Base-by-base conservation (phyloP, 2,888 invertebrate species). In the Thelaira solivaga region DNA sequence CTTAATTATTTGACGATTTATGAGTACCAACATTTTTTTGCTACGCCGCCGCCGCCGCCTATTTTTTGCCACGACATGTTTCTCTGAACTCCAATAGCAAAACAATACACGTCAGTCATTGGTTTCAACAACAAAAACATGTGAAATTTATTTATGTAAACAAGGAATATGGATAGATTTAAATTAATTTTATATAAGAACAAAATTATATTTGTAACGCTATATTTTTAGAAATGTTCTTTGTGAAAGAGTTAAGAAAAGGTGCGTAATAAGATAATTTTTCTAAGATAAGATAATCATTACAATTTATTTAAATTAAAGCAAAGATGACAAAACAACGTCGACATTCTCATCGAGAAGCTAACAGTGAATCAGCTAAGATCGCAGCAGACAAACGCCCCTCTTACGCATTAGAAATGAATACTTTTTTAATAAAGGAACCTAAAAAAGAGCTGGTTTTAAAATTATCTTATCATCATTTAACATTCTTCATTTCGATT, bases 401-500 rank as follows among this genome's bases (percentile, higher is more conserved):
- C 6, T 64, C 62, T 24, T 78, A 64, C 29, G 69, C 73, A 8
- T 26, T 39, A 45, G 78, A 78, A 34, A 65, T 78, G 53, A 64
- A 69, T 65, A 41, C 64, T 11, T 69, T 69, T 24, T 31, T 73
- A 2, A 59, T 69, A 16, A 51, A 55, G 1, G 77, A 57, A 20
- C 77, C 55, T 8, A 64, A 47, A 47, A 64, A 64, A 11, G 62
- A 69, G 6, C 43, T 78, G 11, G 69, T 78, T 22, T 45, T 78
- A 47, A 73, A 69, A 41, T 16, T 78, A 2, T 74, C 78, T 2
- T 78, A 74, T 36, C 69, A 53, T 4, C 83, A 83, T 61, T 59
- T 84, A 13, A 39, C 79, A 11, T 81, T 87, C 16, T 85, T 88
- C 39, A 61, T 88, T 0, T 83, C 85, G 13, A 87, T 86, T 26